Evolutionary conservation across 2,113 vertebrate species (phyloP).

Genomic region (Carassius auratus): DNA sequence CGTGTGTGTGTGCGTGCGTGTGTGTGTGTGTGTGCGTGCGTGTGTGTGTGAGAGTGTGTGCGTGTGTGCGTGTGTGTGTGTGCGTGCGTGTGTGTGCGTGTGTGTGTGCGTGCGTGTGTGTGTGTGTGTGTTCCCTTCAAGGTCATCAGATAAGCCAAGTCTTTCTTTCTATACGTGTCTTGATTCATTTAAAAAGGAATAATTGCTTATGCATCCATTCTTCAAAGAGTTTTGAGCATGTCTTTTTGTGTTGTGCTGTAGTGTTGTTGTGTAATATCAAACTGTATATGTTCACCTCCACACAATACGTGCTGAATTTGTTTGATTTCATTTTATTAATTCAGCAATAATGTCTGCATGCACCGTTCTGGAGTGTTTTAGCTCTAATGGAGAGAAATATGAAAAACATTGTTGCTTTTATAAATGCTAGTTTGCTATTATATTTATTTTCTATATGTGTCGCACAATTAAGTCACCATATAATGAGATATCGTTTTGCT

Average conservation of each 20-base stretch:
- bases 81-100: too few relatives aligned
- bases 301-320: neutral
- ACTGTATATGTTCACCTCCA: neutral
- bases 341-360: neutral
- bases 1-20: too few relatives aligned
- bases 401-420: neutral
- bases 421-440: neutral
- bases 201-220: neutral
- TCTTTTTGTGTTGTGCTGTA: neutral
- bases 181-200: neutral
- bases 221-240: neutral
- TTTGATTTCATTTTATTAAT: neutral
- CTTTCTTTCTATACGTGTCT: neutral
- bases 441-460: neutral
- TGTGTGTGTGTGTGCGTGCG: too few relatives aligned
- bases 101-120: neutral
- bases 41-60: too few relatives aligned
- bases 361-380: neutral
- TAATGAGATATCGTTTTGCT: slow-evolving; percentile 44
- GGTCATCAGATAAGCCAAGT: neutral
- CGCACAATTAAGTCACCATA: slow-evolving; percentile 33
- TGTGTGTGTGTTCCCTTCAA: neutral
- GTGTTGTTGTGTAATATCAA: neutral
- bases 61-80: too few relatives aligned
- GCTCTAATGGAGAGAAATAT: neutral